Evolutionary conservation across 1,140 invertebrate genomes (phyloP).

Genomic region (Drosophila erecta): DNA sequence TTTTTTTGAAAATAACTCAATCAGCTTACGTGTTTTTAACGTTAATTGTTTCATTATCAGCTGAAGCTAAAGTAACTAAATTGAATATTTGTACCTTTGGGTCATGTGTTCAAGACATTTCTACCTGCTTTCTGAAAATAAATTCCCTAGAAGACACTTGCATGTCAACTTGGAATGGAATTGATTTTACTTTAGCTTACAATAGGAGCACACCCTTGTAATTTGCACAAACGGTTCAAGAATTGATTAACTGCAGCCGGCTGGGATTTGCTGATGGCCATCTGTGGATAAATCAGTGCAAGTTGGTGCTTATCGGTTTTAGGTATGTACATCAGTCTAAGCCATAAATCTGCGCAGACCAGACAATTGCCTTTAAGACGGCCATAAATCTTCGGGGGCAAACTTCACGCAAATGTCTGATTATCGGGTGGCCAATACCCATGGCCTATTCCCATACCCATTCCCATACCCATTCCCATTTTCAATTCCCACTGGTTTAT

Average conservation of each 20-base stretch:
- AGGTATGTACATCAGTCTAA: constrained; percentile 38
- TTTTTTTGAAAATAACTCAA: no score
- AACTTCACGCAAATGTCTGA: constrained; percentile 51
- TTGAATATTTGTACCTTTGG: no score
- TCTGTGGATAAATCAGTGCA: constrained; percentile 59
- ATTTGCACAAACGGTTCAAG: constrained; percentile 15
- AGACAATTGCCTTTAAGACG: constrained; percentile 59
- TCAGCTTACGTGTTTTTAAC: no score
- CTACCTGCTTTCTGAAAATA: no score
- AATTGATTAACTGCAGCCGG: constrained; percentile 8
- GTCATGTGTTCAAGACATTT: no score
- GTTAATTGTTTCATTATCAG: no score
- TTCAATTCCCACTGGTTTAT: constrained; percentile 22
- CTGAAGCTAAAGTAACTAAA: no score
- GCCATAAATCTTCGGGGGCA: constrained; percentile 58
- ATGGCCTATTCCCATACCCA: not conserved
- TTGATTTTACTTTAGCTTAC: not conserved
- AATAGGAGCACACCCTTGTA: not conserved
- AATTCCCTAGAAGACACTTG: not conserved
- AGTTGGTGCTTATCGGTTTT: constrained; percentile 20
- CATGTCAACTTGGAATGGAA: not conserved
- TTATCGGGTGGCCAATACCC: constrained; percentile 33
- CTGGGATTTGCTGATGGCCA: constrained; percentile 12
- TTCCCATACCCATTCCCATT: not conserved
- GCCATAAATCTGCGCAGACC: constrained; percentile 55